Base-by-base conservation (phyloP, 2,797 vertebrate genomes). In the Tiaroga cobitis region DNA sequence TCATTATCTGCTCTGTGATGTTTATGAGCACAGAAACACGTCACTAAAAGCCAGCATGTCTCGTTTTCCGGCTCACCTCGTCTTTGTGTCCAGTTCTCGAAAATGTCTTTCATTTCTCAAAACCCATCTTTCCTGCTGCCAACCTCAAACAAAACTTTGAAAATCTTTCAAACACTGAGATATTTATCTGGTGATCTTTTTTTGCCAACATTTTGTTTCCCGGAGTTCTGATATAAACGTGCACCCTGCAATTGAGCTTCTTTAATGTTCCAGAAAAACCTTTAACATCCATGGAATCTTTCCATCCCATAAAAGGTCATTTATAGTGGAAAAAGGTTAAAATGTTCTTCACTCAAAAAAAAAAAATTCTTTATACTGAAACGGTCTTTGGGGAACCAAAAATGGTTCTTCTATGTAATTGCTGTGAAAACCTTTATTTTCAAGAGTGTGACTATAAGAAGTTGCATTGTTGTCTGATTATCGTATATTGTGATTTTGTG, bases 1-100 rank as follows among this genome's bases (percentile, higher is more conserved):
- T 41, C 13, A 59, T 56, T 56, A 72, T n/a, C 80, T 81, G 49
- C 80, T 41, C 49, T 61, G 18, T 43, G 10, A 73, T 73, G 54
- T 73, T 63, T 73, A n/a, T 70, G n/a, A 43, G 67, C 32, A 39
- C 34, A 39, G 13, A 77, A 77, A 37, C 46, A 24, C 6, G 2
- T 70, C 11, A 54, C 21, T 26, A 37, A 29, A 65, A 18, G 56
- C 54, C 3, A 63, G 61, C 61, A 63, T 29, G 15, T 54, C 32
- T 29, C 21, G 37, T 51, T 51, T 59, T 16, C 15, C n/a, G 29
- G 2, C 49, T n/a, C 21, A 39, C 34, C 39, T 8, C 10, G 13
- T 16, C 24, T 15, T 70, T 16, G 43, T 72, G 15, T 54, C 15
- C 32, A 77, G 8, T 59, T 29, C 19, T 24, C 0, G 3, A 18